Conservation (phyloP, 2,888 invertebrate species). For the Portevinia maculata region DNA sequence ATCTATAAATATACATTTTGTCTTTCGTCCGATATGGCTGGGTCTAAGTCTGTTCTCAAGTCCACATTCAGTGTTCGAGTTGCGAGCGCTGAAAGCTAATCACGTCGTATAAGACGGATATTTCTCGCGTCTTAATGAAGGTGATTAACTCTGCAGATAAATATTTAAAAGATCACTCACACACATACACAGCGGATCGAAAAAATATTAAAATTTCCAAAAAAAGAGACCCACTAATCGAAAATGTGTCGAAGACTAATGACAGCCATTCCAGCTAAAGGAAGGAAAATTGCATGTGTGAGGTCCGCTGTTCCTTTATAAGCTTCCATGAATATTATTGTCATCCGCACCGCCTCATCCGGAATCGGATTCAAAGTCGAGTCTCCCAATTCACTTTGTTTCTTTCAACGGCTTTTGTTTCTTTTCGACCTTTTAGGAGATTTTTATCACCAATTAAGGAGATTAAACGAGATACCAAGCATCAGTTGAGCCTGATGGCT, state of each 20-base stretch:
- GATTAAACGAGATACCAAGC: conserved; percentile 66
- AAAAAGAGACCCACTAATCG: conserved; percentile 54
- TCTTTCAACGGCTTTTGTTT: conserved; percentile 19
- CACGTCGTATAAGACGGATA: conserved; percentile 68
- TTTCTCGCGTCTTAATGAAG: conserved; percentile 73
- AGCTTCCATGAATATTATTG: conserved; percentile 20
- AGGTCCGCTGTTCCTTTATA: conserved; percentile 37
- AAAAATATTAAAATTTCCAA: conserved; percentile 39
- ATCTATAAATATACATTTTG: conserved; percentile 52
- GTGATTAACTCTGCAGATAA: conserved; percentile 71
- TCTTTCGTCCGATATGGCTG: neutral
- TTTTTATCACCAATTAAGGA: conserved; percentile 71
- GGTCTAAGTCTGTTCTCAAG: conserved; percentile 23
- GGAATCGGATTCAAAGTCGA: conserved; percentile 43
- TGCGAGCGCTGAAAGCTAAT: conserved; percentile 63
- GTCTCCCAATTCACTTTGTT: conserved; percentile 32
- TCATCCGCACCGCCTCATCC: conserved; percentile 24
- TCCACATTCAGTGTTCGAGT: conserved; percentile 10
- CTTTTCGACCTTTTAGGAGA: conserved; percentile 57
- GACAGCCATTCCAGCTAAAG: conserved; percentile 46
- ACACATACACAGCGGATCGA: conserved; percentile 5
- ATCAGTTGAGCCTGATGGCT: conserved; percentile 24
- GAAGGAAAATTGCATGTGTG: conserved; percentile 58
- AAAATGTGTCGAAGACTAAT: conserved; percentile 72
- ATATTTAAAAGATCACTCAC: conserved; percentile 65